These are phyloP conservation scores for Scomber japonicus DNA, from an alignment of 2,113 vertebrate species.

Conservation along the genomic window DNA sequence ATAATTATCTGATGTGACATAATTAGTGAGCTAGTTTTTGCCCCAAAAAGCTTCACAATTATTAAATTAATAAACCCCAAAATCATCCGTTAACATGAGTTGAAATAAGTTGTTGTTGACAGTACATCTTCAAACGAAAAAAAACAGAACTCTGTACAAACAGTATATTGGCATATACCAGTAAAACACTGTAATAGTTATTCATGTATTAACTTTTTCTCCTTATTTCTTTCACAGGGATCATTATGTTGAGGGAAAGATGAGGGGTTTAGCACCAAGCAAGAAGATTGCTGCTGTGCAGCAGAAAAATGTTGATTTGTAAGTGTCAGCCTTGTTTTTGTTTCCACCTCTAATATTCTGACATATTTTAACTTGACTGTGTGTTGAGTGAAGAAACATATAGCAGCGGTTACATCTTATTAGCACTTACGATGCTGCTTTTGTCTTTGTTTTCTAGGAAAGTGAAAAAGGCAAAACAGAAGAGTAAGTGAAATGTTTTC, in stretches of 20 bases:
- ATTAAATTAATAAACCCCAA: too few relatives aligned
- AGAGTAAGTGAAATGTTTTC: conserved; percentile 87
- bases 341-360: not conserved
- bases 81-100: too few relatives aligned
- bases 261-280: conserved; percentile 98
- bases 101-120: too few relatives aligned
- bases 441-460: conserved; percentile 86
- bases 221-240: conserved; percentile 85
- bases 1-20: not conserved
- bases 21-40: not conserved
- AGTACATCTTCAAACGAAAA: too few relatives aligned
- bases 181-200: not conserved
- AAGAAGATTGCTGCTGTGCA: conserved; percentile 99
- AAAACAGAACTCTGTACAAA: not conserved
- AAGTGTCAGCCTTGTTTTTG: conserved; percentile 76
- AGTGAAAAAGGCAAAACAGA: conserved; percentile 99
- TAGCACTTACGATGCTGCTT: not conserved
- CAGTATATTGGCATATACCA: not conserved
- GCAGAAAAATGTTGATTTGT: conserved; percentile 99
- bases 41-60: not conserved
- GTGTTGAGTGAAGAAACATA: not conserved
- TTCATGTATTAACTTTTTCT: not conserved
- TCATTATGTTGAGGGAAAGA: conserved; percentile 99
- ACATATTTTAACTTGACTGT: not conserved
- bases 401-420: not conserved